phyloP scores from a whole-genome alignment of 2,113 vertebrate species.

The Tichodroma muraria region DNA sequence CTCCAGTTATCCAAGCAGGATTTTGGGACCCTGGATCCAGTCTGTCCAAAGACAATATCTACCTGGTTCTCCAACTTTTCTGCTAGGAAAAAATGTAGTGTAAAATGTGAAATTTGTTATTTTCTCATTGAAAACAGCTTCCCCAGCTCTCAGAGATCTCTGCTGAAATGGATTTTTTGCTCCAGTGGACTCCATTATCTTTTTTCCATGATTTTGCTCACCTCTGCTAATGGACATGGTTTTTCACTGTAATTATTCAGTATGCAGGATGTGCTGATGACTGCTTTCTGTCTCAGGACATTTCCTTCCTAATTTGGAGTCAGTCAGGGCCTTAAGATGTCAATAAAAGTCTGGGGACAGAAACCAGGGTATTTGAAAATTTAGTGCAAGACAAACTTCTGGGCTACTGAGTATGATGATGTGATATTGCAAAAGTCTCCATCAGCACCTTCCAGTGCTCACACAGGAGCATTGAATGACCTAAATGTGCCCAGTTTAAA shows the following conservation, averaged over 20 bases:
- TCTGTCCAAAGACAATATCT: neutral
- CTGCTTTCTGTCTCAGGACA: neutral
- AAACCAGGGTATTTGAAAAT: neutral
- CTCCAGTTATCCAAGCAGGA: neutral
- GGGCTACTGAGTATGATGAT: rapidly evolving
- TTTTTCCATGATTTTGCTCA: constrained; percentile 5
- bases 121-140: neutral
- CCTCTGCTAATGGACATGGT: neutral
- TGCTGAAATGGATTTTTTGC: constrained; percentile 3
- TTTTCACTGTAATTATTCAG: constrained; percentile 1
- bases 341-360: neutral
- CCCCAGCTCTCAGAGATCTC: neutral
- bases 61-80: neutral
- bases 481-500: neutral
- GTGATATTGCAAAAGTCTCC: neutral
- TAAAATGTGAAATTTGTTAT: neutral
- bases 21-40: neutral
- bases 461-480: neutral
- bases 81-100: neutral
- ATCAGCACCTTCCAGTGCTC: neutral
- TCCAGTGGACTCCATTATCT: neutral
- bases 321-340: neutral
- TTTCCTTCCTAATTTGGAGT: neutral
- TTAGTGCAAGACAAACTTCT: neutral
- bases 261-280: neutral